phyloP scores from a whole-genome alignment of 2,888 invertebrate species.

The Bombylius discolor region DNA sequence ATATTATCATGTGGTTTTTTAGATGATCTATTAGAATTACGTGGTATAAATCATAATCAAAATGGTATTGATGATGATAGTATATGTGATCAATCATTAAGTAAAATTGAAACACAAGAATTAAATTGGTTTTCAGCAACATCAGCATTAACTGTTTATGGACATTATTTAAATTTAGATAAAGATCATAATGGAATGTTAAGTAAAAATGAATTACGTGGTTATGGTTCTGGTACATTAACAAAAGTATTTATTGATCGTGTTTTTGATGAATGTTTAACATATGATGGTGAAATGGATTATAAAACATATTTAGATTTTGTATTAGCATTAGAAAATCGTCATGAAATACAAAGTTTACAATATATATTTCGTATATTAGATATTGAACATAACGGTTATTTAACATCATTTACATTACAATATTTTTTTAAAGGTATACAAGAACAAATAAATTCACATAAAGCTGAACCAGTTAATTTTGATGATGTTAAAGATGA shows the following conservation, averaged over 20 bases:
- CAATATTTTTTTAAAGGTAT: conserved; percentile 92
- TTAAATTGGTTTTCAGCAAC: conserved; percentile 87
- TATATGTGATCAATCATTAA: conserved; percentile 48
- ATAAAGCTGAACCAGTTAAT: conserved; percentile 78
- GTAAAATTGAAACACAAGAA: conserved; percentile 45
- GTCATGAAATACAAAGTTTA: conserved; percentile 79
- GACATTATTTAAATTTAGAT: conserved; percentile 87
- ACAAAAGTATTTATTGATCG: conserved; percentile 83
- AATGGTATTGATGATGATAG: conserved; percentile 52
- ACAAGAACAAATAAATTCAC: conserved; percentile 76
- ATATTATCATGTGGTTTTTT: conserved; percentile 84
- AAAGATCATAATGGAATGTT: conserved; percentile 93
- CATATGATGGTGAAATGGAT: conserved; percentile 92
- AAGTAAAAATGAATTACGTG: conserved; percentile 75
- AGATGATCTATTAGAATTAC: conserved; percentile 78
- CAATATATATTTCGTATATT: conserved; percentile 84
- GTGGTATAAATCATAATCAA: conserved; percentile 23
- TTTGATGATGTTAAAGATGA: conserved; percentile 95
- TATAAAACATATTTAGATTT: conserved; percentile 94
- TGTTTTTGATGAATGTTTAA: conserved; percentile 89
- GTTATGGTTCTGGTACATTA: conserved; percentile 81
- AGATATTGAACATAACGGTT: conserved; percentile 78
- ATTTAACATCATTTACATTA: conserved; percentile 77
- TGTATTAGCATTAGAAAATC: conserved; percentile 83
- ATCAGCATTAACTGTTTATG: conserved; percentile 80